These are phyloP conservation scores for Drosophila bocki DNA, from an alignment of 1,140 invertebrate genomes.

Conservation along the genomic window DNA sequence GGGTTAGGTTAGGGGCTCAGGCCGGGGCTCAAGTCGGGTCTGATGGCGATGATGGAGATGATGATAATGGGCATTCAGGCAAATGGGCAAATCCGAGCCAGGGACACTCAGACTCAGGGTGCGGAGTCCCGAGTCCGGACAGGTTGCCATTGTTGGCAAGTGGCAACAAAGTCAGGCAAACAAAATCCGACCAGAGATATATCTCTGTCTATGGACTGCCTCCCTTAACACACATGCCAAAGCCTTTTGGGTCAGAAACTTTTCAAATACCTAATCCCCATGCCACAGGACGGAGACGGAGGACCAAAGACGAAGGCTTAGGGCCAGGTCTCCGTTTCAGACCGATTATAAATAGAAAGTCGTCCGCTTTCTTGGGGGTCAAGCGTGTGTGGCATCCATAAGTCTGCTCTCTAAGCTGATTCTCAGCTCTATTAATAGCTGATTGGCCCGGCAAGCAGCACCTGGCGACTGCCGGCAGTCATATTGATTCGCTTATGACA, in stretches of 20 bases:
- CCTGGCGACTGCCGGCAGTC: conserved; percentile 50
- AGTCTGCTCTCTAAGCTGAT: conserved; percentile 56
- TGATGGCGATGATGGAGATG: conserved; percentile 66
- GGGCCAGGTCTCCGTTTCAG: conserved; percentile 34
- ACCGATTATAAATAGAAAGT: conserved; percentile 53
- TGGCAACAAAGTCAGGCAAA: conserved; percentile 81
- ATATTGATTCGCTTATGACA: conserved; percentile 64
- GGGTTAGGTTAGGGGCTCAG: conserved; percentile 41
- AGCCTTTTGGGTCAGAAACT: conserved; percentile 81
- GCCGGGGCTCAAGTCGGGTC: conserved; percentile 32
- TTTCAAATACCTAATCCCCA: conserved; percentile 80
- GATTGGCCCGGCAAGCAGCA: conserved; percentile 53
- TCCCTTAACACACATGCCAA: conserved; percentile 39
- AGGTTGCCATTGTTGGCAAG: conserved; percentile 78
- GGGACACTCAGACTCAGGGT: conserved; percentile 22
- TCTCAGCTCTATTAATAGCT: conserved; percentile 66
- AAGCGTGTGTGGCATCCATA: conserved; percentile 36
- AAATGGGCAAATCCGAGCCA: conserved; percentile 68
- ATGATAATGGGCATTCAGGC: conserved; percentile 78
- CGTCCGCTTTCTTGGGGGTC: conserved; percentile 30
- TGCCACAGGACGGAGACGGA: conserved; percentile 47
- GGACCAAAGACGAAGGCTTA: conserved; percentile 44
- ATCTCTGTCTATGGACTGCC: conserved; percentile 61
- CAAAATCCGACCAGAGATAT: conserved; percentile 65
- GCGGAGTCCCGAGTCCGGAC: conserved; percentile 21